Evolutionary conservation across 1,140 invertebrate genomes (phyloP), one percentile per base, ranked within the genome.

Genomic region (Caenorhabditis latens): DNA sequence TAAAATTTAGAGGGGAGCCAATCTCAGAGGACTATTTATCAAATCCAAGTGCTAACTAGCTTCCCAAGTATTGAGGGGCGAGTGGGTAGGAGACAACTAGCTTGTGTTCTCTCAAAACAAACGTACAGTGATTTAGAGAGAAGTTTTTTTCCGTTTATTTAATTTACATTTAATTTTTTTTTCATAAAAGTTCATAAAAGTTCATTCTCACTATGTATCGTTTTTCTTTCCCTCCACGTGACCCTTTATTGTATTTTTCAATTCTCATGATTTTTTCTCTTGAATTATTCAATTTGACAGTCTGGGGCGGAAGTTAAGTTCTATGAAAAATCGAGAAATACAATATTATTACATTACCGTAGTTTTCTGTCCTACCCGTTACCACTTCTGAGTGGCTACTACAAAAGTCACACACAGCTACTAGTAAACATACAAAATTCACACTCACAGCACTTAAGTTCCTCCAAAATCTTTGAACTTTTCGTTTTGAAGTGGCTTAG

Each of bases 11-110:
- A 58, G n/a, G n/a, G 3, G 46, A 6, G 53, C 46, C 71, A 50
- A 21, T 79, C 71, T 79, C 71, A 79, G 42, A 79, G 71, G 71
- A 79, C 67, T 75, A 75, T 75, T 46, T 75, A 75, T 75, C 67
- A 75, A 75, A 46, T 67, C 8, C 40, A 4, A 42, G 63, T 75
- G 42, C 67, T 75, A 75, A 75, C 43, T 46, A 75, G 43, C 67
- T 46, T 48, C 4, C 40, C 32, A 2, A 40, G 63, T 9, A 9
- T 32, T 32, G 63, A 16, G 63, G 32, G 32, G 63, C 7, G 63
- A 11, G 21, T 53, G 24, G 32, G 9, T 40, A 24, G 40, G 63
- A 21, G 32, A 21, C 11, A 14, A 40, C 9, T 40, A 32, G 40
- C 24, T 42, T 40, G 24, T 67, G 19, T 67, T 40, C 13, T 42